Base-by-base conservation (phyloP, 2,113 vertebrate species). In the Nematolebias whitei region DNA sequence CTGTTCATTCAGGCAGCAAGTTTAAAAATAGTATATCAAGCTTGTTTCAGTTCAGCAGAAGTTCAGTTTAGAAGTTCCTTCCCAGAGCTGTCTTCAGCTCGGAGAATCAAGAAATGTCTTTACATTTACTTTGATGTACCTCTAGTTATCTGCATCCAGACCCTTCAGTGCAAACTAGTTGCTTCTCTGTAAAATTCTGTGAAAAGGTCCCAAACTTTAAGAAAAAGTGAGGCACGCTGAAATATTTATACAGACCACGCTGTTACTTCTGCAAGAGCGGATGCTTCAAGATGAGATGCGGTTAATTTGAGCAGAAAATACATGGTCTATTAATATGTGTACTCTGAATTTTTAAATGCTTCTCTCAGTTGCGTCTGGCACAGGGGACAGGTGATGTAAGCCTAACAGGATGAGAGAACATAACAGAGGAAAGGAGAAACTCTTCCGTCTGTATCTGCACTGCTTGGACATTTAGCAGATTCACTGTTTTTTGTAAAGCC, bases 241-340 rank as follows among this genome's bases (percentile, higher is more conserved):
- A 88, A 88, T 90, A 88, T 89, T 89, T 29, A 89, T 80, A 49
- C 11, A 63, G 62, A 57, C 72, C 71, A 68, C 16, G 65, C 35
- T 50, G 64, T 64, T 77, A 53, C 60, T 79, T 71, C 76, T 63
- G 79, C 80, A 72, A 78, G 68, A 74, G 73, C 16, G 4, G 48
- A 55, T 55, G 40, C 71, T 78, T 80, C 79, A 77, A 51, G 63
- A 80, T 53, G 69, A 82, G 60, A 68, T 78, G 5, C 26, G 23
- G 71, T 67, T 87, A 69, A 85, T 87, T 79, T 87, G 62, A 80
- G 75, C 71, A 81, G 82, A 82, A 88, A 82, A 86, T 74, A 74
- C 82, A 75, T 12, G 20, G 71, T 52, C 68, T 88, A 87, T 88
- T 85, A 88, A 90, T 83, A 73, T 80, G 76, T 83, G 35, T 65